Conservation (phyloP, 2,888 invertebrate genomes). For the Diaphora mendica region DNA sequence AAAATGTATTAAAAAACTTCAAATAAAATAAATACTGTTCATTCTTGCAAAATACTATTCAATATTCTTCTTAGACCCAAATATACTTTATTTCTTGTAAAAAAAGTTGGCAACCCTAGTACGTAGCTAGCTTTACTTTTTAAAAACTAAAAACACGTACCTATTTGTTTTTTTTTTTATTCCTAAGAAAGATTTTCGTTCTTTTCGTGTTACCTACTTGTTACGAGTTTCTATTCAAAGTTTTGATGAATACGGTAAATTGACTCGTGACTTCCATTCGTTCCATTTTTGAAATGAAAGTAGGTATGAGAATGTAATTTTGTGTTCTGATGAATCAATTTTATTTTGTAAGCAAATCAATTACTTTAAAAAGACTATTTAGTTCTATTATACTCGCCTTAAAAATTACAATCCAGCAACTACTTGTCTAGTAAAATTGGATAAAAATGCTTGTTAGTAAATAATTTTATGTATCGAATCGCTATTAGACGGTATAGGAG, state of each 20-base stretch:
- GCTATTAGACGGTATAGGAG: too few relatives aligned
- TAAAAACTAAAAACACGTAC: not conserved
- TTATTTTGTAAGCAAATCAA: not conserved
- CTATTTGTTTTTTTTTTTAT: not conserved
- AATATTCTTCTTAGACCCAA: too few relatives aligned
- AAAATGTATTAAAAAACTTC: too few relatives aligned
- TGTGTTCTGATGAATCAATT: not conserved
- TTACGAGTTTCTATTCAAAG: not conserved
- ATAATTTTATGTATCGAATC: too few relatives aligned
- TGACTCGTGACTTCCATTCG: constrained; percentile 4
- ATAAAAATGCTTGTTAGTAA: not conserved
- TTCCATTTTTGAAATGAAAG: constrained; percentile 1
- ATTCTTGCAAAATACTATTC: too few relatives aligned
- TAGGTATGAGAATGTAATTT: not conserved
- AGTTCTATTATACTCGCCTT: not conserved
- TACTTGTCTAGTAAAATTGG: too few relatives aligned
- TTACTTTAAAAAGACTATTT: not conserved
- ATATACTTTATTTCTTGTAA: too few relatives aligned
- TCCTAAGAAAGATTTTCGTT: not conserved
- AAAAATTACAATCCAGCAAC: too few relatives aligned
- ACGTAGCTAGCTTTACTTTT: constrained; percentile 2
- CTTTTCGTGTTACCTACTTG: not conserved
- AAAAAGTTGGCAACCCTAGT: too few relatives aligned
- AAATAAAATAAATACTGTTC: too few relatives aligned
- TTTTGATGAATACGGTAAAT: constrained; percentile 1